Evolutionary conservation across 2,797 vertebrate species (phyloP).

Genomic region (Oreortyx pictus): DNA sequence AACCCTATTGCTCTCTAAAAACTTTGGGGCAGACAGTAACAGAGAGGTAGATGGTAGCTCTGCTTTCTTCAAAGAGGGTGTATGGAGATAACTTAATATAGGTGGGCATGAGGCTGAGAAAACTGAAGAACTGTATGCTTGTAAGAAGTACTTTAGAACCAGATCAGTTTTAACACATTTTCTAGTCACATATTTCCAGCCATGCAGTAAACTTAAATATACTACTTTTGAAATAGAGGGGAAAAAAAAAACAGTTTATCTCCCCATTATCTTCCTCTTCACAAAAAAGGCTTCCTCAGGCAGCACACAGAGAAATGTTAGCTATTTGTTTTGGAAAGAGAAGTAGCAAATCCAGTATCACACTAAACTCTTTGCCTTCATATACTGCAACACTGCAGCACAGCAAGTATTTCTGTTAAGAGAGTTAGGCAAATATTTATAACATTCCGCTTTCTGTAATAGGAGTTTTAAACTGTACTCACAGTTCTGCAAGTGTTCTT

Average conservation of each 20-base stretch:
- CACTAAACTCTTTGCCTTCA: not conserved
- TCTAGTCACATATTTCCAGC: not conserved
- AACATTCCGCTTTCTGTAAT: not conserved
- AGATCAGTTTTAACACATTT: not conserved
- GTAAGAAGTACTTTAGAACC: not conserved
- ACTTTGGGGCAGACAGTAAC: not conserved
- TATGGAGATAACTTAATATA: not conserved
- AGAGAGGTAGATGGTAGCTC: not conserved
- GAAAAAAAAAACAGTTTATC: not conserved
- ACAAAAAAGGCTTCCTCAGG: not conserved
- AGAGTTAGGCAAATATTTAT: not conserved
- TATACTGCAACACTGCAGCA: not conserved
- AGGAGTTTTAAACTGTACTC: constrained; percentile 72
- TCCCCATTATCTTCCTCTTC: not conserved
- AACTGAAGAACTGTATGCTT: not conserved
- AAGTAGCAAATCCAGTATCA: not conserved
- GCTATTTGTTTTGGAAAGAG: constrained; percentile 5
- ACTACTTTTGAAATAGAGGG: not conserved
- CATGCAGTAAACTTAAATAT: not conserved
- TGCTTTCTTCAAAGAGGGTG: not conserved
- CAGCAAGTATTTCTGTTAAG: not conserved
- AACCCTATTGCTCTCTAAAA: not conserved
- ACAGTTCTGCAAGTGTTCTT: constrained; percentile 95
- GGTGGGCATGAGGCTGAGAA: not conserved
- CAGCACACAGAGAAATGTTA: not conserved